Evolutionary conservation across 2,797 vertebrate genomes (phyloP).

Genomic region (Phrynocephalus forsythii): DNA sequence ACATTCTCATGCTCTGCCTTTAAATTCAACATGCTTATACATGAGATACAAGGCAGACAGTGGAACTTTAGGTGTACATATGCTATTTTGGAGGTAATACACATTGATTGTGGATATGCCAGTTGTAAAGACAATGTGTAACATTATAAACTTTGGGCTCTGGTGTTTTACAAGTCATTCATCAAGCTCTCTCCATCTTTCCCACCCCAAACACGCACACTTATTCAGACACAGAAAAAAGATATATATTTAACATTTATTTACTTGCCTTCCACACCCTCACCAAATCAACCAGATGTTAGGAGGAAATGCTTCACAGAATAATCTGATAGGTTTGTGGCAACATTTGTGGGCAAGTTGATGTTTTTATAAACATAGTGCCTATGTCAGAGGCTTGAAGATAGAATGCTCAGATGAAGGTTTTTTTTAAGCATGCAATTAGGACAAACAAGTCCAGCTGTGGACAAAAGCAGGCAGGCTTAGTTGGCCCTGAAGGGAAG

Average conservation of each 20-base stretch:
- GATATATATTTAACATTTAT: background rate
- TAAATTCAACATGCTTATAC: background rate
- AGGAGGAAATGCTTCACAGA: background rate
- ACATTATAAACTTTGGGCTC: background rate
- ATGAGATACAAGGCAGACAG: background rate
- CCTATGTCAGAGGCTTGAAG: no score
- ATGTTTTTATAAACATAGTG: constrained; percentile 3
- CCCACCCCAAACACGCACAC: no score
- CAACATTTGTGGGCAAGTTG: background rate
- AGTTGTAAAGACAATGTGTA: background rate
- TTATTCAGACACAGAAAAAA: no score
- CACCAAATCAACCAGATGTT: background rate
- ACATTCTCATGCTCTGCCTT: background rate
- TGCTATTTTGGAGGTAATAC: background rate
- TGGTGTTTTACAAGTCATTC: background rate
- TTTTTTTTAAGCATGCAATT: no score
- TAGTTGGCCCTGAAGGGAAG: no score
- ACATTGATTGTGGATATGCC: background rate
- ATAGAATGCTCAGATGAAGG: no score
- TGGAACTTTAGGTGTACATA: no score
- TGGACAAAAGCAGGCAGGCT: no score
- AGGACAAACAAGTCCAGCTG: no score
- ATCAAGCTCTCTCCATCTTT: background rate
- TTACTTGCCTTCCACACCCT: background rate
- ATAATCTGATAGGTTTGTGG: background rate